Evolutionary conservation across 2,888 invertebrate genomes (phyloP).

Genomic region (Heliconius ismenius): DNA sequence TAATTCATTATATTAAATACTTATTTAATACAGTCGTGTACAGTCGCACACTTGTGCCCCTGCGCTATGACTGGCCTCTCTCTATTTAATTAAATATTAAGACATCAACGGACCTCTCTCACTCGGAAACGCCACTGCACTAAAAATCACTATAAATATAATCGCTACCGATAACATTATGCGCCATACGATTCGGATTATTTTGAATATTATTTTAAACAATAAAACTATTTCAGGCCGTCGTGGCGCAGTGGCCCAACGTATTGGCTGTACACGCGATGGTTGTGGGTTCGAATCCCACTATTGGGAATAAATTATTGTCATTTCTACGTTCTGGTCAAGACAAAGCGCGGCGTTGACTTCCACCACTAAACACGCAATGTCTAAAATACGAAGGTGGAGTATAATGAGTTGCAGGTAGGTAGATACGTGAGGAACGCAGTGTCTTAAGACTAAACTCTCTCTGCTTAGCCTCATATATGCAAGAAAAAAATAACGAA

Average conservation of each 20-base stretch:
- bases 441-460: too few species aligned
- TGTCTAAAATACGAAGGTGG: too few species aligned
- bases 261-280: not conserved
- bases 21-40: too few species aligned
- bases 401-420: too few species aligned
- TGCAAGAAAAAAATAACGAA: too few species aligned
- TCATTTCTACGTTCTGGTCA: not conserved
- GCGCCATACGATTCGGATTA: constrained; percentile 2
- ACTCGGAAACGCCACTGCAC: not conserved
- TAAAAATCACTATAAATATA: constrained; percentile 4
- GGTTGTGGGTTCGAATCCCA: not conserved
- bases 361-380: too few species aligned
- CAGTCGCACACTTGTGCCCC: too few species aligned
- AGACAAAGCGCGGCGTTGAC: too few species aligned
- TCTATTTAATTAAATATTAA: not conserved
- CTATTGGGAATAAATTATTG: not conserved
- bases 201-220: not conserved
- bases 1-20: not conserved
- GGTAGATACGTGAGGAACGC: too few species aligned
- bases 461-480: too few species aligned
- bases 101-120: not conserved
- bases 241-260: not conserved
- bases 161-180: constrained; percentile 14
- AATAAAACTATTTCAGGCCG: not conserved
- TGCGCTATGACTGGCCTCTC: too few species aligned